These are phyloP conservation scores for Neoarius graeffei DNA, from an alignment of 2,113 vertebrate genomes.

Conservation along the genomic window DNA sequence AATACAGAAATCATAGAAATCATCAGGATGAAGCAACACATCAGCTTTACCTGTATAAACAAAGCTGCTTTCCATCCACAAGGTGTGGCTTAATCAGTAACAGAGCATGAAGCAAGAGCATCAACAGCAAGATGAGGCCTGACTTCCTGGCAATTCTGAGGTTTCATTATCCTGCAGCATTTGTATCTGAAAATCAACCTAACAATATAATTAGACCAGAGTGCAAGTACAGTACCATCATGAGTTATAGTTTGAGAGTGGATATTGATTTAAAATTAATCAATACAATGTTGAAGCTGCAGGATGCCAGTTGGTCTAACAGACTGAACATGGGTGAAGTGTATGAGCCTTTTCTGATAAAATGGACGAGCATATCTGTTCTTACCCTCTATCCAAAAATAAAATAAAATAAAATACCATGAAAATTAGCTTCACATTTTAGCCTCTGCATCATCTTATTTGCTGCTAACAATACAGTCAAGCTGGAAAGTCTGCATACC, in stretches of 20 bases:
- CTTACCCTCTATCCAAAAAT: neutral
- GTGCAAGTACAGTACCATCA: neutral
- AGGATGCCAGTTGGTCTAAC: neutral
- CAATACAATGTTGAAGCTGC: neutral
- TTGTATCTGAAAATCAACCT: constrained; percentile 16
- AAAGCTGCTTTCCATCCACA: neutral
- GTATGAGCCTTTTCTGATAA: neutral
- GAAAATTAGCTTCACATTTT: neutral
- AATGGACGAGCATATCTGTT: neutral
- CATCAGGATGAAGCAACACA: neutral
- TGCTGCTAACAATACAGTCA: too few species aligned
- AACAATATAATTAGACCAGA: neutral
- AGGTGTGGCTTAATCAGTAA: constrained; percentile 14
- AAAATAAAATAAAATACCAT: too few species aligned
- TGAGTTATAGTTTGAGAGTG: neutral
- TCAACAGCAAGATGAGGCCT: constrained; percentile 6
- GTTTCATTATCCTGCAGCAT: neutral
- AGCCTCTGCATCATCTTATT: neutral
- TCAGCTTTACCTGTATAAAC: neutral
- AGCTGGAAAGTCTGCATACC: too few species aligned
- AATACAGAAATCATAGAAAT: neutral
- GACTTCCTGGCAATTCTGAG: constrained; percentile 24
- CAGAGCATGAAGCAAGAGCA: constrained; percentile 4
- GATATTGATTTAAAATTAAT: neutral
- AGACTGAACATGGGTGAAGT: neutral